Base-by-base conservation (phyloP, 2,797 vertebrate genomes). In the Sebastes itinus region DNA sequence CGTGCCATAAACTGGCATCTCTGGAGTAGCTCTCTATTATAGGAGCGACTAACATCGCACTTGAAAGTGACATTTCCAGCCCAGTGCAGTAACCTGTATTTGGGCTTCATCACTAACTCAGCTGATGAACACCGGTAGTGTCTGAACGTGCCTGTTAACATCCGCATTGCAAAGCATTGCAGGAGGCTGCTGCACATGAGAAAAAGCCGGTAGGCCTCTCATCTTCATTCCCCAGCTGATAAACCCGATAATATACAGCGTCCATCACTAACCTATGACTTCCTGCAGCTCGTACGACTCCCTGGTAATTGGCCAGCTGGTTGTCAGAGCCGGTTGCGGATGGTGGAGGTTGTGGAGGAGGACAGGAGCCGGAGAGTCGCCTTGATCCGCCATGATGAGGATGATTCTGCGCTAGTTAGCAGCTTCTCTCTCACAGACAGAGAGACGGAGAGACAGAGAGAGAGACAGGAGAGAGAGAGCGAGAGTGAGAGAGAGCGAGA, bases 231-330 rank as follows among this genome's bases (percentile, higher is more conserved):
- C 69, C 69, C 88, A 61, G 79, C 81, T 81, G 73, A 92, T 80
- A 80, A 89, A 25, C 5, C 68, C 18, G 33, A 38, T 27, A 8
- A 54, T 7, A 52, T 16, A 20, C 5, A 59, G 71, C 65, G 25
- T 2, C 22, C 70, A 18, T 60, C 80, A 97, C 98, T 97, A 92
- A 99, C 98, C 98, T 95, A 99, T 99, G 89, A 99, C 98, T 97
- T 98, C 98, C 96, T 99, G 98, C 89, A 99, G 97, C 94, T 99
- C 97, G 91, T 99, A 99, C 77, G 97, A 97, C 92, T 99, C 98
- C 94, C 97, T 95, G 95, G 95, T 98, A 91, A 99, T 99, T 91
- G 98, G 97, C 98, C 98, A 99, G 94, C 94, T 94, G 89, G 94
- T 84, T 52, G 96, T 94, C 89, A 77, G 91, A 82, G 89, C 78